Conservation (phyloP, 2,888 invertebrate species). For the Himalopsyche japonica region DNA sequence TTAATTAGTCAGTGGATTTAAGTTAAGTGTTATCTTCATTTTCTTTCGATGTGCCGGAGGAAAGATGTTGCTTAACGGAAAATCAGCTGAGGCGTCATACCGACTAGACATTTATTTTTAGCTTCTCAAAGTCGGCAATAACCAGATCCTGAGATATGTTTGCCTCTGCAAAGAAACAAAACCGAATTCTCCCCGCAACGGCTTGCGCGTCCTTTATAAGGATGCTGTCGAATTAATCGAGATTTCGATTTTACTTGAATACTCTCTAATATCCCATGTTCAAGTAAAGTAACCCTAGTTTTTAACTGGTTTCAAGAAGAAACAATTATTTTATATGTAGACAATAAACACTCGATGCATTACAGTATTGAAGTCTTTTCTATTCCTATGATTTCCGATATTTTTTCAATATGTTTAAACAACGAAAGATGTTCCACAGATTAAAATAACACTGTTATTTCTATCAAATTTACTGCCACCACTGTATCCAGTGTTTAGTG, state of each 20-base stretch:
- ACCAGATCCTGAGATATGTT: neutral
- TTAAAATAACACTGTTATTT: too few relatives aligned
- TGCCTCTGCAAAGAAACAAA: neutral
- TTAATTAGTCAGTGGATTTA: too few relatives aligned
- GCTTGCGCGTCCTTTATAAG: neutral
- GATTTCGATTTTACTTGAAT: constrained; percentile 7
- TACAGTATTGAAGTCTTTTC: too few relatives aligned
- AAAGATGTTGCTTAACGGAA: neutral
- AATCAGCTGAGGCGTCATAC: neutral
- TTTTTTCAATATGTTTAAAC: too few relatives aligned
- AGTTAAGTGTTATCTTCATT: neutral
- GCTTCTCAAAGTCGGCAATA: constrained; percentile 1
- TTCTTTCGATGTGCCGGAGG: neutral
- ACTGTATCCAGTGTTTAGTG: too few relatives aligned
- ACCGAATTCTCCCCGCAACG: neutral
- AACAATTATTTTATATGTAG: too few relatives aligned
- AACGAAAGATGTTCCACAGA: too few relatives aligned
- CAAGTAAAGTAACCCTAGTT: neutral
- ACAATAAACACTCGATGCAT: too few relatives aligned
- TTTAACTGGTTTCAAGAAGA: too few relatives aligned
- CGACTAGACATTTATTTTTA: constrained; percentile 22
- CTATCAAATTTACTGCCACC: too few relatives aligned
- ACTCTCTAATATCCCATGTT: neutral
- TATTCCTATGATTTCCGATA: too few relatives aligned
- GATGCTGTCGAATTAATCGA: neutral